Conservation (phyloP, 2,888 invertebrate genomes). For the Mimas tiliae region DNA sequence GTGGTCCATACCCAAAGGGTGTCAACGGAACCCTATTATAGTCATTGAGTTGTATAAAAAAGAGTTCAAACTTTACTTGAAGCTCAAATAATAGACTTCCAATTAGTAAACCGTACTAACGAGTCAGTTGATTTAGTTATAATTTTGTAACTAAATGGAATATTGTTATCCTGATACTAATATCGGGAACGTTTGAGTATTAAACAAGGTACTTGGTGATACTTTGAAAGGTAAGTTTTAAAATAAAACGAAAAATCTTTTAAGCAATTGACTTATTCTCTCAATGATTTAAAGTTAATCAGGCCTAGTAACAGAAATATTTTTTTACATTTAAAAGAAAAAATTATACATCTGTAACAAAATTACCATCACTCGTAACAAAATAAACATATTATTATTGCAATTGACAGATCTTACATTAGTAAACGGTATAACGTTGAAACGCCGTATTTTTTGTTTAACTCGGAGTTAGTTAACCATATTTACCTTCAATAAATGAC, state of each 20-base stretch:
- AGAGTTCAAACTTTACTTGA: too few species aligned
- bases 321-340: constrained; percentile 22
- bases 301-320: constrained; percentile 22
- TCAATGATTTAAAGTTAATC: constrained; percentile 25
- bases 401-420: constrained; percentile 22
- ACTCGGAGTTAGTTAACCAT: too few species aligned
- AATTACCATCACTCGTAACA: constrained; percentile 24
- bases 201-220: neutral
- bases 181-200: too few species aligned
- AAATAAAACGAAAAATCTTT: constrained; percentile 26
- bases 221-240: neutral
- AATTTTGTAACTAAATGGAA: too few species aligned
- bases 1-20: too few species aligned
- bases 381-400: constrained; percentile 23
- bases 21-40: too few species aligned
- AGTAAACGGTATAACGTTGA: neutral
- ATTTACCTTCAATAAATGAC: neutral
- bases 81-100: too few species aligned
- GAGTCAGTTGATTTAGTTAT: too few species aligned
- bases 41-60: too few species aligned
- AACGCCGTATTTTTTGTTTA: neutral
- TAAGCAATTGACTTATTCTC: constrained; percentile 30
- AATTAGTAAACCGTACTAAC: too few species aligned
- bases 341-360: constrained; percentile 37
- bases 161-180: too few species aligned